A percentile compares a stretch with the other conserved stretches of the same genome.
Conservation (phyloP, 37 sponge, comb jelly and placozoan species). For the Mnemiopsis leidyi region DNA sequence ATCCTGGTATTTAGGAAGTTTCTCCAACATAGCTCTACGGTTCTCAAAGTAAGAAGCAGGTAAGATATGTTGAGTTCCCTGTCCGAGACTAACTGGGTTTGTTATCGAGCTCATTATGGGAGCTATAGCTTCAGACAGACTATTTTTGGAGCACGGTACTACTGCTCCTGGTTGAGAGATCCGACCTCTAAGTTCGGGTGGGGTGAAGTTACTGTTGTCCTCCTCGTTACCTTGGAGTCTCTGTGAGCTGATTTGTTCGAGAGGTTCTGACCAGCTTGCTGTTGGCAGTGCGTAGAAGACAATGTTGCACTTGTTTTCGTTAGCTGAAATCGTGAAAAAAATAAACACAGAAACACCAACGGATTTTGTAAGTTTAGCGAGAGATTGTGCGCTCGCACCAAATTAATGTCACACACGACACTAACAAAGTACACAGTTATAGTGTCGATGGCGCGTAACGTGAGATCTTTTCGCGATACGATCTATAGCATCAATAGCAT, state of each 20-base stretch:
- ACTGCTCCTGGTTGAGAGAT: background rate
- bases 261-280: conserved; percentile 22
- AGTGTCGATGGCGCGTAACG: background rate
- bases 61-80: conserved; percentile 25
- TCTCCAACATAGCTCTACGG: conserved; percentile 18
- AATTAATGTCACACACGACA: conserved; percentile 17
- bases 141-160: conserved; percentile 14
- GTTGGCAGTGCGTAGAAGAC: background rate
- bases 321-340: background rate
- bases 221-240: conserved; percentile 56
- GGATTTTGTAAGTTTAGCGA: background rate
- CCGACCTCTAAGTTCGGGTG: background rate
- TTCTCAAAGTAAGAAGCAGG: conserved; percentile 9
- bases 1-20: conserved; percentile 26
- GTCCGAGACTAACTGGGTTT: conserved; percentile 27
- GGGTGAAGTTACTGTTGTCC: background rate
- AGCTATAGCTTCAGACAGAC: background rate
- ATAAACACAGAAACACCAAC: too few species aligned
- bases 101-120: conserved; percentile 38
- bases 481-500: too few species aligned
- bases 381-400: background rate
- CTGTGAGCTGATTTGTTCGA: conserved; percentile 9
- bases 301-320: background rate
- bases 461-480: too few species aligned
- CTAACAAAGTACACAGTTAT: conserved; percentile 48